Percentiles rank a stretch among this genome's conserved stretches.
These are phyloP conservation scores for Philotrypesis tridentata DNA, from an alignment of 1,140 invertebrate species.

Conservation along the genomic window DNA sequence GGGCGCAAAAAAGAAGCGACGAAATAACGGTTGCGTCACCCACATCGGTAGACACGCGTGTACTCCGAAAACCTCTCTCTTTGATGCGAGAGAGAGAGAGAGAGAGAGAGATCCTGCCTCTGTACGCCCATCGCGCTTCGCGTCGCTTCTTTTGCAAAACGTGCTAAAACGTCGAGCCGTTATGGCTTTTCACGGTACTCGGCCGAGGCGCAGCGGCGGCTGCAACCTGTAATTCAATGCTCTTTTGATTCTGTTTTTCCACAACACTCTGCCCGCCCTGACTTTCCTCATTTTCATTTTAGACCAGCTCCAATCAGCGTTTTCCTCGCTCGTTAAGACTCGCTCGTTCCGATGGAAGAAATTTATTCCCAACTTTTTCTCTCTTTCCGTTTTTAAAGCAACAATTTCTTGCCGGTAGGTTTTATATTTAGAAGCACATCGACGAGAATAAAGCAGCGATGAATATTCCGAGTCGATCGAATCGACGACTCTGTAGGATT, in stretches of 20 bases:
- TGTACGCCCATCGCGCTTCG: neutral
- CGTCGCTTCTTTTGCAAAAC: slow-evolving; percentile 24
- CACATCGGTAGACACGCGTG: slow-evolving; percentile 23
- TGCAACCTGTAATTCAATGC: neutral
- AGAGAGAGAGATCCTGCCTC: too few relatives aligned
- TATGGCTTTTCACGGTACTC: slow-evolving; percentile 21
- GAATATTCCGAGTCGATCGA: neutral
- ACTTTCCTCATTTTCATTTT: neutral
- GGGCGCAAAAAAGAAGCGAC: slow-evolving; percentile 17
- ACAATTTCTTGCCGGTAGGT: too few relatives aligned
- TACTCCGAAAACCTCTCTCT: slow-evolving; percentile 9
- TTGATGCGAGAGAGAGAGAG: too few relatives aligned
- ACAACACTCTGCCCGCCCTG: neutral
- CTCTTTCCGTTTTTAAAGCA: too few relatives aligned
- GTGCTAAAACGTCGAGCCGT: slow-evolving; percentile 15
- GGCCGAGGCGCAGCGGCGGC: too few relatives aligned
- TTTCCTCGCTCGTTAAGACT: neutral
- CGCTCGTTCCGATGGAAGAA: neutral
- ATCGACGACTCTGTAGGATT: neutral
- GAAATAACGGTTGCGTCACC: slow-evolving; percentile 36
- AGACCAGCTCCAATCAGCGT: neutral
- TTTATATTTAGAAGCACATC: too few relatives aligned
- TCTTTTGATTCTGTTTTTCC: neutral
- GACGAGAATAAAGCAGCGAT: too few relatives aligned
- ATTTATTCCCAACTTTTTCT: neutral